phyloP scores from a whole-genome alignment of 2,888 invertebrate species.

The Cynaeus angustus region DNA sequence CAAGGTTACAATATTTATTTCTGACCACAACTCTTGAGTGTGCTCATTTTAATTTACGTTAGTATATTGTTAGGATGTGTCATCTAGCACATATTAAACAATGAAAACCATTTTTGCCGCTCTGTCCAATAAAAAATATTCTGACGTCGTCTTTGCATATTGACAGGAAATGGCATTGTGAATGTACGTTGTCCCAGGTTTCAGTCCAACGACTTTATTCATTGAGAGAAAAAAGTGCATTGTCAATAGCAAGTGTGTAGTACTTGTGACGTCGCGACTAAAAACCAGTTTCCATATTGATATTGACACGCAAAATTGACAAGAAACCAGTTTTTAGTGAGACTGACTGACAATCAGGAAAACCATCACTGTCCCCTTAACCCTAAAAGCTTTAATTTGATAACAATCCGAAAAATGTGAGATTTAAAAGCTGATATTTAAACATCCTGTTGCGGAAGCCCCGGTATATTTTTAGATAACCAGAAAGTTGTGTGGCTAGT shows the following conservation, averaged over 20 bases:
- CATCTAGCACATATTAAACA: slow-evolving; percentile 34
- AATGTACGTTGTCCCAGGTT: slow-evolving; percentile 7
- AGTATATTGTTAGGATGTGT: slow-evolving; percentile 23
- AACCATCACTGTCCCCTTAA: background rate
- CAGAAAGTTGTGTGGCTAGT: slow-evolving; percentile 1
- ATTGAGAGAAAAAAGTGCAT: background rate
- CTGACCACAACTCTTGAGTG: slow-evolving; percentile 18
- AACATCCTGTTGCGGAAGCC: slow-evolving; percentile 21
- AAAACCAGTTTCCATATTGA: background rate
- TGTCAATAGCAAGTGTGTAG: too few species aligned
- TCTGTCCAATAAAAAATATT: slow-evolving; percentile 16
- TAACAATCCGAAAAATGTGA: background rate
- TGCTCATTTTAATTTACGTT: slow-evolving; percentile 35
- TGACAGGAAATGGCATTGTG: slow-evolving; percentile 39
- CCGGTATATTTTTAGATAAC: slow-evolving; percentile 6
- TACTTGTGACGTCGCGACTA: too few species aligned
- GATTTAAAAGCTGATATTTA: slow-evolving; percentile 11
- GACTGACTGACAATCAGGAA: background rate
- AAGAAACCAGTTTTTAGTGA: too few species aligned
- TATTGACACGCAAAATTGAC: background rate
- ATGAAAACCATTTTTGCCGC: slow-evolving; percentile 32
- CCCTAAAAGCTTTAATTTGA: background rate
- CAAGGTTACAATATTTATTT: slow-evolving; percentile 32
- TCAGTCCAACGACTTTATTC: slow-evolving; percentile 2
- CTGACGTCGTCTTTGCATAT: slow-evolving; percentile 22